Conservation (phyloP, 1,140 invertebrate species). For the Drosophila nikananu region DNA sequence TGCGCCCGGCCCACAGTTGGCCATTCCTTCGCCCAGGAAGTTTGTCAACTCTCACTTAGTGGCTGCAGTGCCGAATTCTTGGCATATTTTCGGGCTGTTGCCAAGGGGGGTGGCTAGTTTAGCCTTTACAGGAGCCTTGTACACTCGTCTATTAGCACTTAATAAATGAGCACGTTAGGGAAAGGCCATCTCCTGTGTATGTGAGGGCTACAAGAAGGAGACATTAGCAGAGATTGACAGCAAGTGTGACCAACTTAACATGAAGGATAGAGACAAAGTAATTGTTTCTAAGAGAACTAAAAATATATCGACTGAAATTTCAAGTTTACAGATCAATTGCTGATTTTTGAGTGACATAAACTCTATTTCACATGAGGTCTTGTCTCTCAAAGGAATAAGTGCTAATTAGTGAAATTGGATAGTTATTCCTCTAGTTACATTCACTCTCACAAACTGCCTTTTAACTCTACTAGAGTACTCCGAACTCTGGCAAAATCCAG, state of each 20-base stretch:
- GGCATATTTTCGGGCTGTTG: slow-evolving; percentile 64
- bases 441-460: neutral
- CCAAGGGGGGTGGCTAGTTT: slow-evolving; percentile 47
- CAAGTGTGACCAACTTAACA: slow-evolving; percentile 1
- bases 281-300: neutral
- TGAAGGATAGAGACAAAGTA: neutral
- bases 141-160: slow-evolving; percentile 67
- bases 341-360: neutral
- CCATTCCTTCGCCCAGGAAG: neutral
- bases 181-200: slow-evolving; percentile 15
- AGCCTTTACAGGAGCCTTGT: slow-evolving; percentile 9
- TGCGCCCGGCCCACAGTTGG: slow-evolving; percentile 30
- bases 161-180: slow-evolving; percentile 70
- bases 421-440: neutral
- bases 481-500: slow-evolving; percentile 32
- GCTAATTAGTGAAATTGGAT: neutral
- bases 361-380: neutral
- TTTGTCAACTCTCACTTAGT: slow-evolving; percentile 45
- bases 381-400: neutral
- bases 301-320: neutral
- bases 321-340: neutral
- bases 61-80: slow-evolving; percentile 57
- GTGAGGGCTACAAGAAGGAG: slow-evolving; percentile 8
- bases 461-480: slow-evolving; percentile 14
- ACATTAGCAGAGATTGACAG: slow-evolving; percentile 40